These are phyloP conservation scores for Lepidocyrtinus sp. DNA, from an alignment of 2,888 invertebrate species.

Conservation along the genomic window DNA sequence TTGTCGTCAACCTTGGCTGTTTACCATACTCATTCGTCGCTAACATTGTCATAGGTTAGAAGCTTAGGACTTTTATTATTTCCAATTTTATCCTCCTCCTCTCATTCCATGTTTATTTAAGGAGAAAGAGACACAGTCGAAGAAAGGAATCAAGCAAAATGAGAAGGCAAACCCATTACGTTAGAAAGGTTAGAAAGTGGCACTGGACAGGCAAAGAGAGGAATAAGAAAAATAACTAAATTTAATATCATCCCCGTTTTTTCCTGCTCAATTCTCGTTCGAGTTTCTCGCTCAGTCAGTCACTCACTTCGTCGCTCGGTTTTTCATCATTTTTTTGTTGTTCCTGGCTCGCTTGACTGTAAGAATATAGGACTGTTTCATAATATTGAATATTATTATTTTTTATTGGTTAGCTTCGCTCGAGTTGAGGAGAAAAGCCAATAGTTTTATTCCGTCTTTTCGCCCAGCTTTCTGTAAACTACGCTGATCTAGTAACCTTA, in stretches of 20 bases:
- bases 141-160: constrained; percentile 4
- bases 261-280: constrained; percentile 29
- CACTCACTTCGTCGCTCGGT: constrained; percentile 22
- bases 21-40: constrained; percentile 23
- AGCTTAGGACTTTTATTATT: not conserved
- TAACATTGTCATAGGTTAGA: constrained; percentile 56
- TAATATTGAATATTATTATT: constrained; percentile 54
- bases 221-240: constrained; percentile 50
- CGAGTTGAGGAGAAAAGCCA: constrained; percentile 16
- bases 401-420: constrained; percentile 46
- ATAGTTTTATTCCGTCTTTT: constrained; percentile 32
- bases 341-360: constrained; percentile 17
- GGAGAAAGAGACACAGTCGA: not conserved
- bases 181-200: constrained; percentile 3
- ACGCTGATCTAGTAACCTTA: constrained; percentile 58
- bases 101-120: constrained; percentile 9
- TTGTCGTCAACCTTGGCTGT: not conserved
- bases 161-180: constrained; percentile 4
- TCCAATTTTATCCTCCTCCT: not conserved
- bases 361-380: constrained; percentile 28
- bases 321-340: constrained; percentile 35
- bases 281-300: not conserved
- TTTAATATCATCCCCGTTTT: constrained; percentile 48
- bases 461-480: constrained; percentile 51
- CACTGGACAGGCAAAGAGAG: not conserved